Evolutionary conservation across 2,888 invertebrate species (phyloP), one percentile per base, ranked within the genome.

Genomic region (Pristionchus mayeri): DNA sequence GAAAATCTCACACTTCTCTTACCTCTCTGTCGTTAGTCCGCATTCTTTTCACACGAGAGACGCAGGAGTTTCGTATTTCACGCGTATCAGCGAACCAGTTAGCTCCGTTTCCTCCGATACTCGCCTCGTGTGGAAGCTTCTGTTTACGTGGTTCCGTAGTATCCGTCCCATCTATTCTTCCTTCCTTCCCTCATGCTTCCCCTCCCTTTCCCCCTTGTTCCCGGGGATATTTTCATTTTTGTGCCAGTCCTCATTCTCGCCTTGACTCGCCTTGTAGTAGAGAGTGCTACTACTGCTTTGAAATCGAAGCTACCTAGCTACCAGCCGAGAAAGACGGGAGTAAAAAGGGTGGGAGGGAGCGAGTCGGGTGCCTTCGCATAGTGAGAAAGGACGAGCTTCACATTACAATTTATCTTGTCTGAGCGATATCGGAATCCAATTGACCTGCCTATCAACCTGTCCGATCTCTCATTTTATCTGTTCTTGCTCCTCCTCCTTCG

Each of bases 131-230:
- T 71, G 16, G 71, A 44, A 40, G 71, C 71, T 71, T 71, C 71
- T 71, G 71, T 71, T 71, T 71, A 71, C 71, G 71, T 71, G 71
- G 13, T 21, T 71, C 71, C 34, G 63, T 63, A 63, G 63, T 63
- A 63, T 63, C 63, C 63, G 34, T 63, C 30, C 30, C 24, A 34
- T 40, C 71, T 34, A 37, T 71, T 34, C 71, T 71, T 44, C 13
- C 71, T 40, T 44, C 37, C 37, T 67, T 37, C 34, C 34, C 71
- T 30, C 37, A n/a, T n/a, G 7, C 24, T 24, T 7, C 40, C 40
- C 24, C 71, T 67, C 67, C 24, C 24, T 6, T 60, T 27, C 24
- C 60, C 3, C n/a, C 21, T 2, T 30, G n/a, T n/a, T n/a, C n/a
- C n/a, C n/a, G n/a, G n/a, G n/a, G n/a, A n/a, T n/a, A n/a, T n/a